A percentile compares a stretch with the other conserved stretches of the same genome.
Conservation (phyloP, 2,888 invertebrate species). For the Nezara viridula region DNA sequence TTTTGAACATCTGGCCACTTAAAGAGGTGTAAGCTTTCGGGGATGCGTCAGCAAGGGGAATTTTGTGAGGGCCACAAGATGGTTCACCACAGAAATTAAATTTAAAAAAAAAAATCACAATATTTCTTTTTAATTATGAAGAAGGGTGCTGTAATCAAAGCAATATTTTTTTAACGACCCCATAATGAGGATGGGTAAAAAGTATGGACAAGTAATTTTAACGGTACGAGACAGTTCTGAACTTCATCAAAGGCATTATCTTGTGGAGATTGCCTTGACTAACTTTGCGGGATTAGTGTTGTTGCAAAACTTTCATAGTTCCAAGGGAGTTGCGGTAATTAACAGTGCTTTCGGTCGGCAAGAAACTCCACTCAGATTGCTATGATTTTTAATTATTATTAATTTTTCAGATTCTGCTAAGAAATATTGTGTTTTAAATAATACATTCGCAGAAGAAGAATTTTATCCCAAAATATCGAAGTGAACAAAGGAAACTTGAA, state of each 20-base stretch:
- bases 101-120: no score
- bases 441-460: no score
- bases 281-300: conserved; percentile 8
- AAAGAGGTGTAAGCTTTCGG: neutral
- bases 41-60: neutral
- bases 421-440: no score
- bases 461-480: no score
- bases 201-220: neutral
- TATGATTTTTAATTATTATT: conserved; percentile 1
- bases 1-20: neutral
- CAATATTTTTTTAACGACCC: neutral
- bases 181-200: neutral
- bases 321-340: neutral
- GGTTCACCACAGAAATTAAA: neutral
- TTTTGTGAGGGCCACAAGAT: neutral
- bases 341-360: neutral
- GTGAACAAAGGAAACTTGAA: no score
- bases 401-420: neutral
- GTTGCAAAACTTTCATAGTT: conserved; percentile 29
- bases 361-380: neutral
- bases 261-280: conserved; percentile 10
- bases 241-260: conserved; percentile 12
- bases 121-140: no score
- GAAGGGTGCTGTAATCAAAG: neutral
- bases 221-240: neutral